Base-by-base conservation (phyloP, 2,113 vertebrate species). In the Ginglymostoma cirratum region DNA sequence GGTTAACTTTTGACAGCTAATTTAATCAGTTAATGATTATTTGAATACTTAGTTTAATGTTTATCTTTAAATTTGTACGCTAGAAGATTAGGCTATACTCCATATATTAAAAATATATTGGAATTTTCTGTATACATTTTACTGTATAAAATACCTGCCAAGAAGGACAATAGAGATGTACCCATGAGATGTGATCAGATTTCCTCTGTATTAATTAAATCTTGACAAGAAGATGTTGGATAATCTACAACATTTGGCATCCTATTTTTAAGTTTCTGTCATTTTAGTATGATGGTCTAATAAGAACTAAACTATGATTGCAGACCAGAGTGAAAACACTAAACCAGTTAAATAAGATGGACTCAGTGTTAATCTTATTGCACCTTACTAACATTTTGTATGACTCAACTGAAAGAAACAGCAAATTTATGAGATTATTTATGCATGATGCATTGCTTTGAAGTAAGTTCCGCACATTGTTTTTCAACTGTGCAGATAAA, bases 171-270 rank as follows among this genome's bases (percentile, higher is more conserved):
- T 95, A 45, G 42, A 10, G 42, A 95, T 27, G 66, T 94, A 45
- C 93, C 93, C 93, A 70, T 94, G 93, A 70, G 67, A 45, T 94
- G 65, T 95, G 21, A 76, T 76, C 94, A 72, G 52, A 45, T 95
- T 95, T 94, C 45, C 69, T 24, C 94, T 76, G 30, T 95, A 95
- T 95, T 95, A 70, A 95, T 95, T 95, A 95, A 72, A 52, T 76
- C 94, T 95, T 95, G 94, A 34, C 93, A 95, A 95, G 67, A 69
- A 30, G 67, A 48, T 45, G 72, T 34, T 76, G 94, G 69, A 45
- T 95, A 52, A 90, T 90, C 5, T n/a, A 52, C 3, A 90, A 90
- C 8, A 72, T 95, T 45, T 30, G 34, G 94, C 67, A 95, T 45
- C 94, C 94, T 48, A 30, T 14, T 17, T 48, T 72, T 72, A 27